These are phyloP conservation scores for Sphecodes monilicornis DNA, from an alignment of 2,888 invertebrate species.

Conservation along the genomic window DNA sequence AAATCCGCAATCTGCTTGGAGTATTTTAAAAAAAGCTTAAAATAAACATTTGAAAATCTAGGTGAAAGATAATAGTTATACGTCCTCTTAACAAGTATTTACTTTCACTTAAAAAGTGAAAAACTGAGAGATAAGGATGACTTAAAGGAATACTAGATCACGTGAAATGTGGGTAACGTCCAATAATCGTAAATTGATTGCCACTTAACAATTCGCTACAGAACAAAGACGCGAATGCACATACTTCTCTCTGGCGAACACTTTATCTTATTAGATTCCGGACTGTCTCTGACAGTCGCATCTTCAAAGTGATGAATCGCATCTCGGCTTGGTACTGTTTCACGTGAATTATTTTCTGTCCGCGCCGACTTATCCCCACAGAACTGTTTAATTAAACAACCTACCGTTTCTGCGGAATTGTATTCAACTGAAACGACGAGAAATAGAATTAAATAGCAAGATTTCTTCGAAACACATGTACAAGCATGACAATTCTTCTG, in stretches of 20 bases:
- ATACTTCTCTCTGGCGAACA: constrained; percentile 1
- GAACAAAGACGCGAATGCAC: constrained; percentile 31
- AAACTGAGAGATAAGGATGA: constrained; percentile 13
- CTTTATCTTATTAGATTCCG: constrained; percentile 31
- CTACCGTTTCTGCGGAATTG: neutral
- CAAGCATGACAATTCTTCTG: neutral
- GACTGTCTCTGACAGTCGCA: constrained; percentile 22
- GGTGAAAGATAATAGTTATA: constrained; percentile 7
- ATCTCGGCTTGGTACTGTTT: neutral
- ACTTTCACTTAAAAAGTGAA: no score
- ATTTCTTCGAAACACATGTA: neutral
- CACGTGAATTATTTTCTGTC: constrained; percentile 21
- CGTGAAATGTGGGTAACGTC: constrained; percentile 36
- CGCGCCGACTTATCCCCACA: neutral
- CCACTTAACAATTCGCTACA: constrained; percentile 44
- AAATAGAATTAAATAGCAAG: neutral
- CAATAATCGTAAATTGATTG: constrained; percentile 57
- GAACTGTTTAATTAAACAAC: constrained; percentile 28
- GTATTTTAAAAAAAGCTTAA: no score
- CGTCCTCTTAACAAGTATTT: no score
- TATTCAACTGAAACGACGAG: neutral
- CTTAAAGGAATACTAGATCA: constrained; percentile 47
- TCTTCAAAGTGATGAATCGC: constrained; percentile 37
- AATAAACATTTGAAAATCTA: no score
- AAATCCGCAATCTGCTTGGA: no score